Conservation (phyloP, 2,797 vertebrate species). For the Iguana delicatissima region DNA sequence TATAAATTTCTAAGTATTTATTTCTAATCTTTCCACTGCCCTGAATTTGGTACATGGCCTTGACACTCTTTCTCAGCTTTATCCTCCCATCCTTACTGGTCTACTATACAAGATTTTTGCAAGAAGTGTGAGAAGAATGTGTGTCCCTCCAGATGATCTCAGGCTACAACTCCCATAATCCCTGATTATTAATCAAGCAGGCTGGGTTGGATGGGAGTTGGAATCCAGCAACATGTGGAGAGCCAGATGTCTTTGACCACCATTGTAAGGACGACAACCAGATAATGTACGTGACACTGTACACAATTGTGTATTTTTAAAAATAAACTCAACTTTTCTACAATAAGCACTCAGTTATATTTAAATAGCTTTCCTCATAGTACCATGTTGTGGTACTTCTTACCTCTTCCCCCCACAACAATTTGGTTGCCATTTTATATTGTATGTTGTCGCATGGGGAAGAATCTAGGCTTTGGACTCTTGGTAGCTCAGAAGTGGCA, state of each 20-base stretch:
- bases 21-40: neutral
- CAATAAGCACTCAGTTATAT: neutral
- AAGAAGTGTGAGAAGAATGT: neutral
- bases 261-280: neutral
- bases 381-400: neutral
- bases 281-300: neutral
- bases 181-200: too few relatives aligned
- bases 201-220: too few relatives aligned
- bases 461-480: neutral
- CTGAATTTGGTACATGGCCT: too few relatives aligned
- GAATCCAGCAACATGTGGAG: neutral
- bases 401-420: neutral
- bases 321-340: neutral
- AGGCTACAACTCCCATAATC: too few relatives aligned
- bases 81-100: neutral
- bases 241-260: neutral
- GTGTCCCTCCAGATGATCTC: too few relatives aligned
- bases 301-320: neutral
- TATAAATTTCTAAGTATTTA: neutral
- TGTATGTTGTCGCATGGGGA: neutral
- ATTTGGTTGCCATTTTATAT: neutral
- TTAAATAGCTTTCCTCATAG: neutral
- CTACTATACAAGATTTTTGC: neutral
- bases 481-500: slow-evolving; percentile 35
- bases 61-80: neutral